These are phyloP conservation scores for Ditylenchus dipsaci DNA, from an alignment of 1,140 invertebrate species.

Conservation along the genomic window DNA sequence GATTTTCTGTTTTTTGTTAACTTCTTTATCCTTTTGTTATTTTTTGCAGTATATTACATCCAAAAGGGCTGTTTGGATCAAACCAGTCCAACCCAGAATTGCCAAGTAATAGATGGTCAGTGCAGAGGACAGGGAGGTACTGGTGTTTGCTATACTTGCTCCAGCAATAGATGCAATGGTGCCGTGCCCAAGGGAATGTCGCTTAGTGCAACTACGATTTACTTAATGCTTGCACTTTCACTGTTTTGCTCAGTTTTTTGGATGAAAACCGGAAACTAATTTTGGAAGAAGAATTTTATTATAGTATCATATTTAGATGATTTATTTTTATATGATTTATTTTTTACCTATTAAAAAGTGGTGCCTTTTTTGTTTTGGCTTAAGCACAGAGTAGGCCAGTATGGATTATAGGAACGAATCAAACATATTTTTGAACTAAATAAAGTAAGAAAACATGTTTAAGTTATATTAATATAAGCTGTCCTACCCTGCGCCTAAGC, in stretches of 20 bases:
- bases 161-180: conserved; percentile 31
- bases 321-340: conserved; percentile 1
- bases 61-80: conserved; percentile 37
- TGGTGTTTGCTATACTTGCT: conserved; percentile 36
- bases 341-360: not conserved
- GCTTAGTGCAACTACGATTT: not conserved
- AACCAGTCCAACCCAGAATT: conserved; percentile 18
- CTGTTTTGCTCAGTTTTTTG: not conserved
- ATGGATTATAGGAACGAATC: too few species aligned
- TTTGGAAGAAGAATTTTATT: not conserved
- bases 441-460: too few species aligned
- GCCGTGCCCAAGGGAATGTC: conserved; percentile 66
- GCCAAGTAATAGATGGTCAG: conserved; percentile 22
- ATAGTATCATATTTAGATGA: conserved; percentile 16
- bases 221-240: conserved; percentile 5
- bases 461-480: too few species aligned
- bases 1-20: conserved; percentile 11
- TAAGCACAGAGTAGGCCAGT: too few species aligned
- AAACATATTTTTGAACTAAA: too few species aligned
- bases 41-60: conserved; percentile 27
- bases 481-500: too few species aligned
- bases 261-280: too few species aligned
- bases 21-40: not conserved
- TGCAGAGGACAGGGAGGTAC: conserved; percentile 25
- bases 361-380: too few species aligned